phyloP scores from a whole-genome alignment of 2,888 invertebrate genomes.

The Nomada goodeniana region DNA sequence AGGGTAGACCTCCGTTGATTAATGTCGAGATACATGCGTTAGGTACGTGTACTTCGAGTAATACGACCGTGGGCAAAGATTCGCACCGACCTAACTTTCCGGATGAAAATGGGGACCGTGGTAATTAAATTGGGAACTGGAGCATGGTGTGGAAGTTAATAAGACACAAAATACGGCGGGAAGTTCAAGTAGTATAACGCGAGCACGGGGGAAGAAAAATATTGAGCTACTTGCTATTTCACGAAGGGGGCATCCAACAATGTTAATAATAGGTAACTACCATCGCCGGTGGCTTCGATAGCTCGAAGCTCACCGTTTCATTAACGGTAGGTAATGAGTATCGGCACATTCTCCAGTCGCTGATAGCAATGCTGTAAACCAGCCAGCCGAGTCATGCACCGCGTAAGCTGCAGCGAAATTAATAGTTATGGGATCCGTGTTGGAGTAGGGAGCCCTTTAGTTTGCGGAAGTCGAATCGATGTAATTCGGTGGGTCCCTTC shows the following conservation, averaged over 20 bases:
- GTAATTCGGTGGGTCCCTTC: too few relatives aligned
- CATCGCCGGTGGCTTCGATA: too few relatives aligned
- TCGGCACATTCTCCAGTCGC: too few relatives aligned
- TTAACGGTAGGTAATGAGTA: too few relatives aligned
- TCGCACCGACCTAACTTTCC: conserved; percentile 27
- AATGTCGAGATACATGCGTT: conserved; percentile 11
- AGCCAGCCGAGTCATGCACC: not conserved
- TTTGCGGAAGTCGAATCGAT: not conserved
- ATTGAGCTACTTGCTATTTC: not conserved
- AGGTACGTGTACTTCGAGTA: too few relatives aligned
- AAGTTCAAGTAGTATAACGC: conserved; percentile 8
- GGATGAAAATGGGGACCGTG: conserved; percentile 26
- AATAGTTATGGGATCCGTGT: not conserved
- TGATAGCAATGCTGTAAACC: not conserved
- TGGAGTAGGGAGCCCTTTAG: not conserved
- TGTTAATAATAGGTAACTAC: too few relatives aligned
- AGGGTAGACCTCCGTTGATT: conserved; percentile 3
- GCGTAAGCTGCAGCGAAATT: not conserved
- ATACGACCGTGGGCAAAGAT: conserved; percentile 2
- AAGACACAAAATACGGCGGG: conserved; percentile 25
- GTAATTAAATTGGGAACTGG: conserved; percentile 37
- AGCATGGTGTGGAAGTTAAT: conserved; percentile 12
- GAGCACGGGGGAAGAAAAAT: conserved; percentile 17
- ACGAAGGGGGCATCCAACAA: too few relatives aligned
- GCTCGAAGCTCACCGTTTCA: too few relatives aligned